Evolutionary conservation across 1,140 invertebrate genomes (phyloP).

Genomic region (Zaprionus tsacasi): DNA sequence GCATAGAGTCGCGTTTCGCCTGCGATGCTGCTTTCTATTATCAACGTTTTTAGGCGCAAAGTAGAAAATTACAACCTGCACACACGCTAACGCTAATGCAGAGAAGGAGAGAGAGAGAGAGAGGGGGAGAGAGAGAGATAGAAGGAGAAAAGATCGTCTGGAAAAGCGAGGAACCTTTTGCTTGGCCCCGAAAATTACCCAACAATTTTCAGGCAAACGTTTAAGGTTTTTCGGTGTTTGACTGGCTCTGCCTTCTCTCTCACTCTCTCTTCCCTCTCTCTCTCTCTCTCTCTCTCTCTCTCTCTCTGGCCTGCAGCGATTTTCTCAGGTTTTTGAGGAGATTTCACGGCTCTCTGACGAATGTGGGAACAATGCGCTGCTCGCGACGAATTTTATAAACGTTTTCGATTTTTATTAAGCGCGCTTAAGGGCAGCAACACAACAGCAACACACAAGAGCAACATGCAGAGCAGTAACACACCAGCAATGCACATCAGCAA

Average conservation of each 20-base stretch:
- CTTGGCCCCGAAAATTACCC: constrained; percentile 59
- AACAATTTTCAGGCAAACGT: constrained; percentile 63
- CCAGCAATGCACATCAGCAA: neutral
- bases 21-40: constrained; percentile 24
- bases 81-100: constrained; percentile 68
- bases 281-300: neutral
- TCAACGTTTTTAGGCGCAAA: constrained; percentile 70
- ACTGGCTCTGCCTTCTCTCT: neutral
- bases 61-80: constrained; percentile 81
- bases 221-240: constrained; percentile 35
- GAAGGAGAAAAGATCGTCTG: neutral
- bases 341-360: constrained; percentile 53
- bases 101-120: constrained; percentile 23
- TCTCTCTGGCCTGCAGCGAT: constrained; percentile 30
- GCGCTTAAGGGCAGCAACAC: neutral
- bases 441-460: neutral
- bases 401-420: constrained; percentile 39
- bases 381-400: constrained; percentile 51
- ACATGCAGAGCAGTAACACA: neutral
- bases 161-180: constrained; percentile 23
- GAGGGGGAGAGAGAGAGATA: neutral
- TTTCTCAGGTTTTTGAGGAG: constrained; percentile 54
- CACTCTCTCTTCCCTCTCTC: neutral
- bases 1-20: constrained; percentile 19
- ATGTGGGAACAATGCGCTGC: constrained; percentile 60